These are phyloP conservation scores for Dicyrtomina minuta DNA, from an alignment of 2,888 invertebrate genomes.

Conservation along the genomic window DNA sequence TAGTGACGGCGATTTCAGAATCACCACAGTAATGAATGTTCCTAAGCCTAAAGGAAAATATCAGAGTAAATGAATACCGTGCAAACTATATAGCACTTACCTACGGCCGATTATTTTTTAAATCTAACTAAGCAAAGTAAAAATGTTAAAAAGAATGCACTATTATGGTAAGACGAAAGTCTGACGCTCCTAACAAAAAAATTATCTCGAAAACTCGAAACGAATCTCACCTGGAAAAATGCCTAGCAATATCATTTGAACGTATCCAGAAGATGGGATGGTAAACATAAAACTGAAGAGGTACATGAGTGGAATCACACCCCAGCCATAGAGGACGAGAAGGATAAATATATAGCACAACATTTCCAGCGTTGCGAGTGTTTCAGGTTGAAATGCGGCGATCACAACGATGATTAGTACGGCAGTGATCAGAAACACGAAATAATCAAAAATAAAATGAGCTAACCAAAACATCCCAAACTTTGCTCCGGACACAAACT, in stretches of 20 bases:
- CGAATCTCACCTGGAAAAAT: slow-evolving; percentile 69
- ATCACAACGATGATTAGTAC: slow-evolving; percentile 65
- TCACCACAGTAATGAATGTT: slow-evolving; percentile 69
- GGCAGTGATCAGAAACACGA: slow-evolving; percentile 65
- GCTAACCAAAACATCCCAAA: slow-evolving; percentile 70
- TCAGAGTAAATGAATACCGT: too few relatives aligned
- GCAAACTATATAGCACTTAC: too few relatives aligned
- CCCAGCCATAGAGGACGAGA: slow-evolving; percentile 67
- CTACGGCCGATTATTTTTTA: too few relatives aligned
- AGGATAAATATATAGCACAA: slow-evolving; percentile 56
- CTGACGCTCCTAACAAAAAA: too few relatives aligned
- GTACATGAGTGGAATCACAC: slow-evolving; percentile 73
- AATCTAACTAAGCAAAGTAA: too few relatives aligned
- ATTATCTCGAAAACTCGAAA: slow-evolving; percentile 56
- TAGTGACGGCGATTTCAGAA: slow-evolving; percentile 66
- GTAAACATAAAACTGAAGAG: slow-evolving; percentile 64
- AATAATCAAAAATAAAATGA: slow-evolving; percentile 68
- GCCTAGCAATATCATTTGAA: slow-evolving; percentile 70
- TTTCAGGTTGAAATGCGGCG: slow-evolving; percentile 41
- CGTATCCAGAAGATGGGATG: slow-evolving; percentile 74
- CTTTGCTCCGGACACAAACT: slow-evolving; percentile 71
- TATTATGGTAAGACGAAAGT: too few relatives aligned
- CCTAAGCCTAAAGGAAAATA: slow-evolving; percentile 64
- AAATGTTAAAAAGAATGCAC: too few relatives aligned
- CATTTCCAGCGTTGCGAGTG: slow-evolving; percentile 27